Conservation (phyloP, 2,888 invertebrate genomes). For the Caenorhabditis panamensis region DNA sequence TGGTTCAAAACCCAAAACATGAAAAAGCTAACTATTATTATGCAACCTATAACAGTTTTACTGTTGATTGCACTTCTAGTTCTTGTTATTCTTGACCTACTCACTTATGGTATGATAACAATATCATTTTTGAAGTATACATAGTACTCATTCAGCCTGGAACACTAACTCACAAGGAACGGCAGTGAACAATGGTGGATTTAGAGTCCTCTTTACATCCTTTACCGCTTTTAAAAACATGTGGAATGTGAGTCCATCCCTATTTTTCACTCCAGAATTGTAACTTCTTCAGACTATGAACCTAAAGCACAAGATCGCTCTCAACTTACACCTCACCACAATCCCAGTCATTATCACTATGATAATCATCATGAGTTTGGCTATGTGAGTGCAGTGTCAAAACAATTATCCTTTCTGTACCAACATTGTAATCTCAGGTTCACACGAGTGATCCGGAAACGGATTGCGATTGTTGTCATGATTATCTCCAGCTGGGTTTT, state of each 20-base stretch:
- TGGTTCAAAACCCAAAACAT: background rate
- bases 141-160: conserved; percentile 16
- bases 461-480: conserved; percentile 24
- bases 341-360: conserved; percentile 27
- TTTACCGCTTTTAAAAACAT: too few relatives aligned
- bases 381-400: conserved; percentile 28
- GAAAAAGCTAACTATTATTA: background rate
- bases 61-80: conserved; percentile 9
- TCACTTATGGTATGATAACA: conserved; percentile 27
- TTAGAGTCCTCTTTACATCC: conserved; percentile 8
- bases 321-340: background rate
- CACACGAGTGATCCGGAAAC: conserved; percentile 41
- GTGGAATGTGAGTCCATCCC: conserved; percentile 17
- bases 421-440: conserved; percentile 27
- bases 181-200: background rate
- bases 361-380: conserved; percentile 30
- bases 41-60: conserved; percentile 19
- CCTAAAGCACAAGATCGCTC: conserved; percentile 9
- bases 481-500: conserved; percentile 31
- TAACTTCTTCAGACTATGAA: conserved; percentile 7
- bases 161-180: background rate
- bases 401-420: conserved; percentile 18
- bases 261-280: background rate
- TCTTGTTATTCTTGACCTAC: conserved; percentile 22
- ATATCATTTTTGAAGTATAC: too few relatives aligned